phyloP scores from a whole-genome alignment of 2,888 invertebrate genomes.

The Rhogogaster chlorosoma region DNA sequence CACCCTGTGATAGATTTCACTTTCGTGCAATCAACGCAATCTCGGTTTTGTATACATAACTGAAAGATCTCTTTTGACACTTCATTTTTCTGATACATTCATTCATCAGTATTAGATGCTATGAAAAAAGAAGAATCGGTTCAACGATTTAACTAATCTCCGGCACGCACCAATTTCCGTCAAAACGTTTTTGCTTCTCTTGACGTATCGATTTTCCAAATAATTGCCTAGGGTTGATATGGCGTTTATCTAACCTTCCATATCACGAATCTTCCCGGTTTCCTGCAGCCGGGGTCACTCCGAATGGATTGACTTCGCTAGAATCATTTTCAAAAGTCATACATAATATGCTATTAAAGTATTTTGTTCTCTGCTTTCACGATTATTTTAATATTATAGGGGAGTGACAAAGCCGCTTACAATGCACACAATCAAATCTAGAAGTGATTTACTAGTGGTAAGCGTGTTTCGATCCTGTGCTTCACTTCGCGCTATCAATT shows the following conservation, averaged over 20 bases:
- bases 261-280: not conserved
- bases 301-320: not conserved
- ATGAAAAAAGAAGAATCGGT: not conserved
- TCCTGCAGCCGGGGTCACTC: not conserved
- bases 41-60: not conserved
- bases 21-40: not conserved
- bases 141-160: not conserved
- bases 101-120: not conserved
- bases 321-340: not conserved
- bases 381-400: not conserved
- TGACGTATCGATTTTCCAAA: conserved; percentile 10
- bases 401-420: too few relatives aligned
- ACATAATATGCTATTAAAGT: too few relatives aligned
- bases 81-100: not conserved
- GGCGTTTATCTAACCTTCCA: not conserved
- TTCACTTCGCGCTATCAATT: too few relatives aligned
- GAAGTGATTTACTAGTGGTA: too few relatives aligned
- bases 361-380: not conserved
- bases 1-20: not conserved
- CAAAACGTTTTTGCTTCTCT: not conserved
- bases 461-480: too few relatives aligned
- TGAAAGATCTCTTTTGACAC: not conserved
- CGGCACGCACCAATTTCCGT: not conserved
- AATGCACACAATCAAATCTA: too few relatives aligned
- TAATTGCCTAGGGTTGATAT: not conserved